Evolutionary conservation across 2,797 vertebrate species (phyloP).

Genomic region (Gorsachius magnificus): DNA sequence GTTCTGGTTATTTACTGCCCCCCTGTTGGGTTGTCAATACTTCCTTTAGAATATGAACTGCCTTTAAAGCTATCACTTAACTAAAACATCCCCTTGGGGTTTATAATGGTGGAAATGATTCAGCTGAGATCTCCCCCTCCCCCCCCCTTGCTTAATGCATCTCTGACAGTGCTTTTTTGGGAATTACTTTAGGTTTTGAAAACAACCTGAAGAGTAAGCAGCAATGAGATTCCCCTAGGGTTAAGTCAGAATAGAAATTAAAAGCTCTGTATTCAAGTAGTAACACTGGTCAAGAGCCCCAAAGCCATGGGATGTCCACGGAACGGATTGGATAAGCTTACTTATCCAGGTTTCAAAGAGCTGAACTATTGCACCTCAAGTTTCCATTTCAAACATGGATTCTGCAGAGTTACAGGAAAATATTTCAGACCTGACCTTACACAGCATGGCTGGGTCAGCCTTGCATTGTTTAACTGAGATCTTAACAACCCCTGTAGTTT

Average conservation of each 20-base stretch:
- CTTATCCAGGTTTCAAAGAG: conserved; percentile 22
- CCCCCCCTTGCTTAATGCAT: background rate
- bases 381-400: conserved; percentile 30
- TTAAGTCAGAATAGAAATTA: background rate
- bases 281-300: background rate
- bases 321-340: background rate
- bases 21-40: background rate
- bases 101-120: background rate
- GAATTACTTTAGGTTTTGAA: conserved; percentile 22
- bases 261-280: background rate
- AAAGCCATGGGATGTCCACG: background rate
- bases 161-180: background rate
- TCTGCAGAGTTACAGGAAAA: background rate
- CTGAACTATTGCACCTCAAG: conserved; percentile 3
- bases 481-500: background rate
- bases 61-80: conserved; percentile 4
- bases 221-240: background rate
- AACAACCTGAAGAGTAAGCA: background rate
- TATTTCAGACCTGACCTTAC: conserved; percentile 24
- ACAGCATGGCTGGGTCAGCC: conserved; percentile 24
- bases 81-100: background rate
- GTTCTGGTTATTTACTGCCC: background rate
- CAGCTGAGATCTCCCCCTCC: background rate
- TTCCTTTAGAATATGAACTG: background rate
- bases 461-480: background rate